phyloP scores from a whole-genome alignment of 2,113 vertebrate species.

The Jaculus jaculus region DNA sequence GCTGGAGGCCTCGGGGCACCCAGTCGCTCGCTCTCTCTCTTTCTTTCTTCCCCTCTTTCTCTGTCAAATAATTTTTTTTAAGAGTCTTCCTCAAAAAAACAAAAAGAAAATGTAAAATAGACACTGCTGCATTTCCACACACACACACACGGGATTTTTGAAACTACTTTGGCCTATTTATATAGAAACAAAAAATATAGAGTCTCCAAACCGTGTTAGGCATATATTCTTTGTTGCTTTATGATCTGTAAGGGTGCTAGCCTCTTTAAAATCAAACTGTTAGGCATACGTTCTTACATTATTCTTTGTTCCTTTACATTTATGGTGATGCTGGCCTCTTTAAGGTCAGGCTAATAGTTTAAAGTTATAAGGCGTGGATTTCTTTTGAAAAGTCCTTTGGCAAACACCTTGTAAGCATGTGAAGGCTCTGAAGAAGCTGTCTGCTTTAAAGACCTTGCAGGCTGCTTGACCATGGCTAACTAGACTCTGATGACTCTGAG shows the following conservation, averaged over 20 bases:
- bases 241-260: neutral
- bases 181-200: neutral
- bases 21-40: too few relatives aligned
- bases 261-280: neutral
- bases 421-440: neutral
- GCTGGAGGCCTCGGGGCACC: too few relatives aligned
- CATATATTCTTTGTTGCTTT: neutral
- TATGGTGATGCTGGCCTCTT: neutral
- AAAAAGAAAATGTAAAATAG: neutral
- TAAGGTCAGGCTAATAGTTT: neutral
- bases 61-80: too few relatives aligned
- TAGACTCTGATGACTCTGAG: neutral
- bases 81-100: too few relatives aligned
- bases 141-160: neutral
- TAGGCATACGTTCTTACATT: neutral
- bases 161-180: neutral
- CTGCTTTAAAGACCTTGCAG: neutral
- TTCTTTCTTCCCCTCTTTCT: too few relatives aligned
- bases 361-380: neutral
- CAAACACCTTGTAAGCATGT: conserved; percentile 1
- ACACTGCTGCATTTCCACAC: neutral
- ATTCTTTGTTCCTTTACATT: neutral
- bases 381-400: neutral
- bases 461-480: neutral
- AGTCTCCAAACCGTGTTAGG: neutral